Evolutionary conservation across 2,113 vertebrate genomes (phyloP), one percentile per base, ranked within the genome.

Genomic region (Rallus limicola): DNA sequence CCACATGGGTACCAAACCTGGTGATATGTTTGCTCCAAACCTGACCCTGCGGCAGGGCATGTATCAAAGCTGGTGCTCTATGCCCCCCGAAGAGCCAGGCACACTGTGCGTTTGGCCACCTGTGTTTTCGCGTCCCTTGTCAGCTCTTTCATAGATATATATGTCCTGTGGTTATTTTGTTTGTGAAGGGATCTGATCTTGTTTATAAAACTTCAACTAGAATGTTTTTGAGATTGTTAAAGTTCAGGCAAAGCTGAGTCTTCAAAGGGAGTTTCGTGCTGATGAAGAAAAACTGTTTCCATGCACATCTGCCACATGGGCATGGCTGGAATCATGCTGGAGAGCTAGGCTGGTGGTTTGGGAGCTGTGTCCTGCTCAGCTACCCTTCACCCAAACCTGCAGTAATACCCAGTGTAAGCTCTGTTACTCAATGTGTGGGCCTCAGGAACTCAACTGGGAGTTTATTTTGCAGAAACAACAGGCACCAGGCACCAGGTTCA

Each of bases 231-330:
- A 21, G 44, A 14, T 24, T 58, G 23, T 25, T 40, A 3, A 11
- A 21, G 18, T 55, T 52, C 31, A 26, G 0, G 2, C 34, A 56
- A 85, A 85, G 14, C 31, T n/a, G 29, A 31, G 26, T 31, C 56
- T 62, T 52, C 25, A 12, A 48, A 77, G 53, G 8, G 33, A 62
- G 50, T 60, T 88, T 76, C 7, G 7, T 28, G n/a, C 26, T 80
- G 68, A 21, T 34, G n/a, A 40, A 36, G 75, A 81, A 85, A 25
- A 0, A 0, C 40, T 18, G 17, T 46, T 88, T 55, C 15, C n/a
- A 7, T 0, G 3, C 2, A 1, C 26, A 11, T 33, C 58, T 55
- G 64, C 64, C 53, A n/a, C n/a, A n/a, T n/a, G n/a, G n/a, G n/a
- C n/a, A 50, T 5, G 24, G 58, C n/a, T 81, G 63, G 50, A 25